Evolutionary conservation across 2,113 vertebrate genomes (phyloP).

Genomic region (Onychostruthus taczanowskii): DNA sequence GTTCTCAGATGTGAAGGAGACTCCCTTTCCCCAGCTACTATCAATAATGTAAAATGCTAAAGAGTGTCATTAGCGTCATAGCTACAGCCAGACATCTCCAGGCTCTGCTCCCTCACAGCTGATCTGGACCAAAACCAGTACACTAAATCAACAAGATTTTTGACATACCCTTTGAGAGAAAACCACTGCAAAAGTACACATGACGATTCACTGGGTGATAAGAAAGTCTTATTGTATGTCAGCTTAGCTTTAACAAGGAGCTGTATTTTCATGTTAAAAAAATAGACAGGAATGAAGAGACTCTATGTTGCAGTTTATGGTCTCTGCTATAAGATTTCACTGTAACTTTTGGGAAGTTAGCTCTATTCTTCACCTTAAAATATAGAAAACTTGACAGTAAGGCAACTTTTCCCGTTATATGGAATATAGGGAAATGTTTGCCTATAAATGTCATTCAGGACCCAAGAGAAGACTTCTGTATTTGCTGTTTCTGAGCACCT

Average conservation of each 20-base stretch:
- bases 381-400: background rate
- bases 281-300: background rate
- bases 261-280: background rate
- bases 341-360: background rate
- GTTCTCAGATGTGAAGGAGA: background rate
- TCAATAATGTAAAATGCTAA: too few species aligned
- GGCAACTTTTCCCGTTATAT: background rate
- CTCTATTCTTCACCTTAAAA: background rate
- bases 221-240: background rate
- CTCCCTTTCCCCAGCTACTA: background rate
- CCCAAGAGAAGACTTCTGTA: background rate
- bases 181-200: background rate
- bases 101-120: background rate
- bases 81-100: background rate
- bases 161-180: background rate
- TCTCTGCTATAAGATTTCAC: background rate
- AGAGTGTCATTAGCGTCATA: rapidly evolving
- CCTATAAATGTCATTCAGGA: background rate
- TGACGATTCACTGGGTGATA: background rate
- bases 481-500: background rate
- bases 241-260: background rate
- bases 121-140: background rate
- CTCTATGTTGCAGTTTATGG: background rate
- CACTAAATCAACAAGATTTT: background rate
- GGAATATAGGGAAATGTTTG: background rate